Conservation (phyloP, 2,797 vertebrate genomes). For the Muscicapa comitata region DNA sequence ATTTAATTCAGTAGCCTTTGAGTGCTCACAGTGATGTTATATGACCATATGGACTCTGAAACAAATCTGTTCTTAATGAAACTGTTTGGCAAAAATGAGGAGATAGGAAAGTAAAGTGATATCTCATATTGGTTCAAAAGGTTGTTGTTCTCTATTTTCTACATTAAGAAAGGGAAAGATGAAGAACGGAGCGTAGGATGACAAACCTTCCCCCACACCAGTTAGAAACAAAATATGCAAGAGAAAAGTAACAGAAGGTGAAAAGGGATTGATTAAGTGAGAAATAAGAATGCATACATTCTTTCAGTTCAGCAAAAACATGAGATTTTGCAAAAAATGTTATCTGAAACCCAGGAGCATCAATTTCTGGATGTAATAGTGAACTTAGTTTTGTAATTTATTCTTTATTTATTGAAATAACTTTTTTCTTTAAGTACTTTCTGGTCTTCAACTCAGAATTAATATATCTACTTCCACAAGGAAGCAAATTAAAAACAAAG, state of each 20-base stretch:
- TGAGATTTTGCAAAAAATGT: neutral
- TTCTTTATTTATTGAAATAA: neutral
- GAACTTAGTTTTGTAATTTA: neutral
- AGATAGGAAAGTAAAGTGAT: neutral
- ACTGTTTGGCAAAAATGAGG: neutral
- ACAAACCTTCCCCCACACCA: neutral
- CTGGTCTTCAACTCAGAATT: neutral
- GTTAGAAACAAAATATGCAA: neutral
- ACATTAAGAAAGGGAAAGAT: neutral
- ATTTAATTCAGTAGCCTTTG: neutral
- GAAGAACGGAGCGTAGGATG: neutral
- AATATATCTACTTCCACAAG: neutral
- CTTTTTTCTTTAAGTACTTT: neutral
- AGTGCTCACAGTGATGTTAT: neutral
- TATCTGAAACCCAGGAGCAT: neutral
- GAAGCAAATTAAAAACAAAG: neutral
- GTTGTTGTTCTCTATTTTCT: neutral
- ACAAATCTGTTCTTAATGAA: neutral
- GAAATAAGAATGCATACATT: neutral
- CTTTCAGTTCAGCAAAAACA: neutral
- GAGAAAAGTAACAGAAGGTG: neutral
- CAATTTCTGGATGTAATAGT: neutral
- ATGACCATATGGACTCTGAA: neutral
- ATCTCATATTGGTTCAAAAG: neutral
- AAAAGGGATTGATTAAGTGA: neutral